Percentiles rank a stretch among this genome's conserved stretches.
Evolutionary conservation across 2,113 vertebrate genomes (phyloP).

Genomic region (Gobio gobio): DNA sequence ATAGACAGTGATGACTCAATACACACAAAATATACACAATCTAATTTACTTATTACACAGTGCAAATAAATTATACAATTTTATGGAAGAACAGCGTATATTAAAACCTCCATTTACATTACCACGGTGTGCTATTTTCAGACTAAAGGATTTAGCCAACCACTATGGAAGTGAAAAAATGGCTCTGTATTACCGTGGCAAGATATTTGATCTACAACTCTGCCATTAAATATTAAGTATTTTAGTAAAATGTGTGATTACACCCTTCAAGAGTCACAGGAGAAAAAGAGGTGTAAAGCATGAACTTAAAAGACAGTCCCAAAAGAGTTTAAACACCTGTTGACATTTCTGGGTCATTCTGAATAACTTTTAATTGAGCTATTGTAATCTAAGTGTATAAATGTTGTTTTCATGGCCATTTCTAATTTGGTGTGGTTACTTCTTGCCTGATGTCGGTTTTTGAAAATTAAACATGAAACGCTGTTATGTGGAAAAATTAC

Average conservation of each 20-base stretch:
- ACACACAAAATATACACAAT: neutral
- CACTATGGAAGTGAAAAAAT: neutral
- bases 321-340: neutral
- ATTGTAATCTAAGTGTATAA: neutral
- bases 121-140: neutral
- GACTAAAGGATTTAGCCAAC: neutral
- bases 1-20: neutral
- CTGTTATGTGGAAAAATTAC: neutral
- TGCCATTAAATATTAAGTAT: neutral
- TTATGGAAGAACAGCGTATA: neutral
- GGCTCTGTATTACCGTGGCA: neutral
- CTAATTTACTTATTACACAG: neutral
- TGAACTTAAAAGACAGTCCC: neutral
- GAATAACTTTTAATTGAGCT: neutral
- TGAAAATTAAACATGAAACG: neutral
- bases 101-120: neutral
- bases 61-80: neutral
- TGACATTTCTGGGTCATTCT: neutral
- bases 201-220: slow-evolving; percentile 7
- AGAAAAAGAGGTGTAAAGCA: neutral
- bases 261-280: neutral
- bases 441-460: neutral
- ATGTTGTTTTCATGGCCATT: neutral
- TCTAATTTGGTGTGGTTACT: neutral
- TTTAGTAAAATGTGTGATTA: slow-evolving; percentile 4